Conservation (phyloP, 2,888 invertebrate genomes). For the Amphipoea oculea region DNA sequence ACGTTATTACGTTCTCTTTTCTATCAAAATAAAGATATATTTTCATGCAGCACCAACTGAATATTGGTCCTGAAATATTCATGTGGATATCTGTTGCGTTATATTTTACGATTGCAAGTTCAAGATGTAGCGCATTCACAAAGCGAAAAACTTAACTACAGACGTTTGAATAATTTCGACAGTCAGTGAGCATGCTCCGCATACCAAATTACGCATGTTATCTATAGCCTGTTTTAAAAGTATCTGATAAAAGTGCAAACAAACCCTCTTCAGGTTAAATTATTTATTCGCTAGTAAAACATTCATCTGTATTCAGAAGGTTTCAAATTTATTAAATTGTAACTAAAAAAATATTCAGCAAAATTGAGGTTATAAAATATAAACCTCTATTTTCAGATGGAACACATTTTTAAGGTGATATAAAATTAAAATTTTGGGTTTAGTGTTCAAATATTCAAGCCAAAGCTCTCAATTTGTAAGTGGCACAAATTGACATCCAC, state of each 20-base stretch:
- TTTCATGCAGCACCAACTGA: background rate
- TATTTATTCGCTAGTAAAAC: background rate
- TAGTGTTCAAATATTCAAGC: background rate
- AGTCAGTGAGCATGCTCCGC: constrained; percentile 2
- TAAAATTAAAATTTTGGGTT: background rate
- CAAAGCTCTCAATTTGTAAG: background rate
- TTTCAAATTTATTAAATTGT: background rate
- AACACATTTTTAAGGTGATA: background rate
- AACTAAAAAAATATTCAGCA: background rate
- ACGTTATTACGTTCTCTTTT: constrained; percentile 9
- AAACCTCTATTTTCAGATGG: no score
- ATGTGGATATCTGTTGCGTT: background rate
- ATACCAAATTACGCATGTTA: constrained; percentile 25
- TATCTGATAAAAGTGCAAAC: background rate
- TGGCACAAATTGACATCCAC: background rate
- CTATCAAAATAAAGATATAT: constrained; percentile 8
- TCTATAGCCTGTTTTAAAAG: constrained; percentile 1
- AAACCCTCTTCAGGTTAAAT: background rate
- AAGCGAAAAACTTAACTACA: constrained; percentile 1
- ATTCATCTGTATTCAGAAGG: background rate
- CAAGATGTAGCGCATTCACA: background rate
- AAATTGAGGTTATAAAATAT: background rate
- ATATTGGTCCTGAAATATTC: background rate
- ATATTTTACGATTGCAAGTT: background rate
- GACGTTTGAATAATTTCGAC: background rate